phyloP scores from a whole-genome alignment of 1,140 invertebrate species.

The Harpegnathos saltator region DNA sequence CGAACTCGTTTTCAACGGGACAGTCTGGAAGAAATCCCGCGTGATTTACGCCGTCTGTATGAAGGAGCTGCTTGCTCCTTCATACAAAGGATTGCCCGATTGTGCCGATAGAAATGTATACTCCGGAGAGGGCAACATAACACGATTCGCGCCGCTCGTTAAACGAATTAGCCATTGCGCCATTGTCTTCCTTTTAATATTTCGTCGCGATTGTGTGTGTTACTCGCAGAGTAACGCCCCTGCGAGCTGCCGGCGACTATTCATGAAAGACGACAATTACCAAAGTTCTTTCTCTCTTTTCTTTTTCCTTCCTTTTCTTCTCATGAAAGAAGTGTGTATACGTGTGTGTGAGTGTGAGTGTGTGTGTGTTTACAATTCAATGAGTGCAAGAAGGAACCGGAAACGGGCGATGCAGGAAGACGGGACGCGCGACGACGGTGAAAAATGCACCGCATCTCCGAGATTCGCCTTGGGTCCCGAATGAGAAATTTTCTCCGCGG shows the following conservation, averaged over 20 bases:
- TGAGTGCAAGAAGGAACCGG: conserved; percentile 56
- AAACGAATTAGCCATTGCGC: background rate
- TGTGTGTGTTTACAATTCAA: conserved; percentile 42
- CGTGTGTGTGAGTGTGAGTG: conserved; percentile 10
- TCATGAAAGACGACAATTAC: background rate
- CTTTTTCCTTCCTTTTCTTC: no score
- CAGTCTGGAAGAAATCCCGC: background rate
- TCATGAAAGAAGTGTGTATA: background rate
- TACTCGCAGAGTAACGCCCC: background rate
- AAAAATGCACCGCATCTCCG: conserved; percentile 78
- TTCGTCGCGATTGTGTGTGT: background rate
- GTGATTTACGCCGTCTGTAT: background rate
- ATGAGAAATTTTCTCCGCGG: conserved; percentile 75
- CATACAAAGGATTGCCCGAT: no score
- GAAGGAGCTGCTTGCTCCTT: background rate
- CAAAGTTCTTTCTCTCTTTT: background rate
- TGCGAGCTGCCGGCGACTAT: background rate
- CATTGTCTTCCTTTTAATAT: background rate
- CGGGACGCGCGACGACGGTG: conserved; percentile 69
- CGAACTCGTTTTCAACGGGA: conserved; percentile 9
- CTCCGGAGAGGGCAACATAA: background rate
- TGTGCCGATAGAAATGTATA: background rate
- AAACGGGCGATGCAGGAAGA: conserved; percentile 68
- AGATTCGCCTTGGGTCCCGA: conserved; percentile 47
- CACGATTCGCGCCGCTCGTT: background rate